Evolutionary conservation across 2,888 invertebrate species (phyloP).

Genomic region (Orgyia antiqua): DNA sequence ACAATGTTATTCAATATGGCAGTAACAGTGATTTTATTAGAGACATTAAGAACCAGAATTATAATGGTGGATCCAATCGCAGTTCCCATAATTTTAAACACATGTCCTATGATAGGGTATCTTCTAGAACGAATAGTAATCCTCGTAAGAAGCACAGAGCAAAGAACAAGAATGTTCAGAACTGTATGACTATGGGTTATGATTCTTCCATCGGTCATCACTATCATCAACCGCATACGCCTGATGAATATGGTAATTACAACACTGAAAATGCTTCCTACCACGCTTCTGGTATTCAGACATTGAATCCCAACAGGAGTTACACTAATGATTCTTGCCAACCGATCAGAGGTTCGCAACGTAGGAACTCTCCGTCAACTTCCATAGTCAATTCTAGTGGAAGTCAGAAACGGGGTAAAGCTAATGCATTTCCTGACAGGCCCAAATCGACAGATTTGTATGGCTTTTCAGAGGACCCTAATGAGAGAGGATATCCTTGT

Average conservation of each 20-base stretch:
- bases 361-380: conserved; percentile 66
- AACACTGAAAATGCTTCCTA: conserved; percentile 72
- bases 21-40: conserved; percentile 70
- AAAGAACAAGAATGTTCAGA: conserved; percentile 74
- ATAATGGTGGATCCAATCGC: conserved; percentile 68
- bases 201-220: conserved; percentile 71
- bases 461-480: conserved; percentile 73
- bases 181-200: conserved; percentile 79
- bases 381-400: conserved; percentile 68
- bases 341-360: conserved; percentile 61
- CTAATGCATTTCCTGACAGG: conserved; percentile 78
- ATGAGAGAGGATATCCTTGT: conserved; percentile 62
- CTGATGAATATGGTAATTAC: conserved; percentile 68
- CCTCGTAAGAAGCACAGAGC: conserved; percentile 70
- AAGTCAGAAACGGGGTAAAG: conserved; percentile 72
- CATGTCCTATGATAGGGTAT: conserved; percentile 71
- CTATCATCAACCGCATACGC: conserved; percentile 74
- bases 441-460: conserved; percentile 80
- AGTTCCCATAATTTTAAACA: conserved; percentile 75
- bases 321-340: conserved; percentile 60
- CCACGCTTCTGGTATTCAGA: conserved; percentile 72
- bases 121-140: conserved; percentile 73
- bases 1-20: conserved; percentile 74
- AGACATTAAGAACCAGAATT: conserved; percentile 76
- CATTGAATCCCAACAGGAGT: conserved; percentile 71